Base-by-base conservation (phyloP, 2,113 vertebrate genomes). In the Seriola aureovittata region DNA sequence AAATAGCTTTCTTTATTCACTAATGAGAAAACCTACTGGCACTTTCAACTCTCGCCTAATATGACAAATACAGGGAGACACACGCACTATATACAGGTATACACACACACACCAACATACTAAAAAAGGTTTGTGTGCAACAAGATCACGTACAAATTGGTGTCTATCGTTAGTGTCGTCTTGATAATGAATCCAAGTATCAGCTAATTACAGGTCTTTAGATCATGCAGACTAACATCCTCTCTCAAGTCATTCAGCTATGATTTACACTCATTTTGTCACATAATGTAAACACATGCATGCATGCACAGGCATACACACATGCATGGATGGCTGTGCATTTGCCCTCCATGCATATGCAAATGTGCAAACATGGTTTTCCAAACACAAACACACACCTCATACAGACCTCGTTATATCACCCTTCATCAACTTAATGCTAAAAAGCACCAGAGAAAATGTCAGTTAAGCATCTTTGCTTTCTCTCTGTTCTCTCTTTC, bases 11-110 rank as follows among this genome's bases (percentile, higher is more conserved):
- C 67, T 82, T 82, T 88, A 71, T 83, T 73, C 78, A 59, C 85
- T 91, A 85, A 90, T 87, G 83, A 88, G 80, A 82, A 85, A 89
- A 87, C 80, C 84, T 90, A 80, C 86, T 65, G 85, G 81, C 81
- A 85, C 66, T 64, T 54, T 85, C 75, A 80, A 68, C 58, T 87
- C 74, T 81, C 57, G 38, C 63, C 75, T 86, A 62, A 84, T 72
- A 86, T 59, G 73, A 86, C 44, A 92, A 88, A 78, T 25, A 55
- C 42, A 71, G 71, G 25, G 9, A 59, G 21, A 86, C 44, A 81
- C 60, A 57, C 13, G 32, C 54, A 38, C 10, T 23, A 10, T 25
- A 78, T 4, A 57, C 50, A 77, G 34, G 42, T 57, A 57, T 42
- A 60, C 62, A 66, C n/a, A 42, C 52, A 57, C 58, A 58, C 57